phyloP scores from a whole-genome alignment of 2,888 invertebrate genomes.

The Drosophila cognata region DNA sequence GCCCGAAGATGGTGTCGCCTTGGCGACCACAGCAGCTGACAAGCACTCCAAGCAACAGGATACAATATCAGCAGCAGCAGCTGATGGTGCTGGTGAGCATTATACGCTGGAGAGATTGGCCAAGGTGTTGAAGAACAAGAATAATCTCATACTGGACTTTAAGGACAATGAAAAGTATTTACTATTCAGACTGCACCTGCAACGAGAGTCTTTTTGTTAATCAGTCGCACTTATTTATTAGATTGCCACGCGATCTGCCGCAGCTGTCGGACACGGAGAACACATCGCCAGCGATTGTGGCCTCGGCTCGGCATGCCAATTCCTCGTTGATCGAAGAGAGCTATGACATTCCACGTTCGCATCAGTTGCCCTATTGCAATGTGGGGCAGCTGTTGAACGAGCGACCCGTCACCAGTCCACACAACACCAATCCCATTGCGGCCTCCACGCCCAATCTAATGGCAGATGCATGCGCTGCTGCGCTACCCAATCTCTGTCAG shows the following conservation, averaged over 20 bases:
- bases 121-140: conserved; percentile 87
- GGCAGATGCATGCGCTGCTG: conserved; percentile 57
- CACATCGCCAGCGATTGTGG: conserved; percentile 85
- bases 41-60: conserved; percentile 33
- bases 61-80: conserved; percentile 87
- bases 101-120: conserved; percentile 70
- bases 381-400: conserved; percentile 81
- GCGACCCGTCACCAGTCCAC: conserved; percentile 74
- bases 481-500: conserved; percentile 13
- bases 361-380: conserved; percentile 86
- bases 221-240: conserved; percentile 25
- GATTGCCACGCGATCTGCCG: conserved; percentile 81
- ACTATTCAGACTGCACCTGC: not conserved
- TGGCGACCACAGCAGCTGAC: conserved; percentile 17
- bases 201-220: not conserved
- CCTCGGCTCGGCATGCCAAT: conserved; percentile 79
- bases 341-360: conserved; percentile 90
- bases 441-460: conserved; percentile 84
- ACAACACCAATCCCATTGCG: conserved; percentile 80
- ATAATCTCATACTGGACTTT: conserved; percentile 81
- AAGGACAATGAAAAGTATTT: conserved; percentile 85
- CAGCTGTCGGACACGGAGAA: conserved; percentile 85
- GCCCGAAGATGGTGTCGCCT: conserved; percentile 75
- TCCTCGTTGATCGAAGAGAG: conserved; percentile 86
- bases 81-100: conserved; percentile 52